Base-by-base conservation (phyloP, 2,888 invertebrate genomes). In the Branchipolynoe longqiensis region DNA sequence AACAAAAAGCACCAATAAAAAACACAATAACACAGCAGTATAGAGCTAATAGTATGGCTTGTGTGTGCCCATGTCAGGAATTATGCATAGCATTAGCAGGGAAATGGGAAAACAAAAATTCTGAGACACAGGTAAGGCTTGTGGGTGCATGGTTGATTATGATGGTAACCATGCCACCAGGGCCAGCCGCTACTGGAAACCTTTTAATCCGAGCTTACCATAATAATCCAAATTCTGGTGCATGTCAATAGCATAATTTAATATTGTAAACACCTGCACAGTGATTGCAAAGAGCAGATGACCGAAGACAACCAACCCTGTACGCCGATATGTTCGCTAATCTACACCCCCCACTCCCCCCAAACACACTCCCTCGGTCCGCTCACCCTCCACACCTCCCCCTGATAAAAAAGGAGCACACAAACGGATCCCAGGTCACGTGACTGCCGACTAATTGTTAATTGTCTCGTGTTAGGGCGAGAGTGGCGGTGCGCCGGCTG, bases 391-490 rank as follows among this genome's bases (percentile, higher is more conserved):
- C n/a, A 2, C 8, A 48, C 8, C 8, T 48, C 8, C 48, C 48
- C 48, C 48, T 12, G 48, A 48, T 12, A 62, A 62, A 62, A 62
- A 31, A 31, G 12, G 33, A 38, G 36, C 36, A n/a, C 36, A 69
- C n/a, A 69, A 69, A 69, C 33, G 38, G 2, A 33, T 33, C 36
- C 69, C 3, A 28, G 25, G 78, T 78, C 78, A 78, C 48, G 78
- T 78, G 31, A 78, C 38, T 40, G 22, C 18, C 28, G 28, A 48
- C 31, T 78, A 78, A 78, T 78, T 78, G 78, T 25, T 78, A 78
- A 78, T 78, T 78, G 78, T 78, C 48, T 78, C 78, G 48, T 31
- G 78, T 78, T 54, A 48, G n/a, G 22, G 28, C 48, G n/a, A 41
- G 25, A n/a, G 69, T 14, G 33, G 22, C 18, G 18, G 69, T 2